Evolutionary conservation across 92 coral and sea anemone genomes (phyloP).

Genomic region (Epizoanthus fatuus): DNA sequence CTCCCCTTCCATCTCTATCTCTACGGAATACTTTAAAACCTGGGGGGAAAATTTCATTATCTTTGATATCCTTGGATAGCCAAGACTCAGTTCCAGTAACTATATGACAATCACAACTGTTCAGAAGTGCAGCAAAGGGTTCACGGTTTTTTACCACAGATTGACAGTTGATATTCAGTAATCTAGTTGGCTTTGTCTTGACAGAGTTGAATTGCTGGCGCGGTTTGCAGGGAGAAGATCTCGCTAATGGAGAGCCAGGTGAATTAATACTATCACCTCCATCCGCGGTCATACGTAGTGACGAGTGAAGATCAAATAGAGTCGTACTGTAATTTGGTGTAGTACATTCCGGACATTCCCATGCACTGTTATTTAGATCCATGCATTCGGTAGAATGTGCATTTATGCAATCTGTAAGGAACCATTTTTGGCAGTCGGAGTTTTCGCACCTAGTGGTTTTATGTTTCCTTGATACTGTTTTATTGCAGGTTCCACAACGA

Average conservation of each 20-base stretch:
- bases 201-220: neutral
- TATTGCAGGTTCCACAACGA: slow-evolving; percentile 31
- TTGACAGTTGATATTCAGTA: slow-evolving; percentile 24
- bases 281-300: neutral
- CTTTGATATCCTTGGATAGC: too few species aligned
- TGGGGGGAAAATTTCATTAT: too few species aligned
- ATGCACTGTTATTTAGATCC: neutral
- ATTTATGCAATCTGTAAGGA: neutral
- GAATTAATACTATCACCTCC: neutral
- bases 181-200: slow-evolving; percentile 11
- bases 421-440: slow-evolving; percentile 26
- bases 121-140: too few species aligned
- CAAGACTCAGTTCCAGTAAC: too few species aligned
- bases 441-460: slow-evolving; percentile 24
- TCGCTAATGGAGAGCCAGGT: too few species aligned
- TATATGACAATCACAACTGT: too few species aligned
- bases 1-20: too few species aligned
- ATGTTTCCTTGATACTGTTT: slow-evolving; percentile 17
- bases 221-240: slow-evolving; percentile 19
- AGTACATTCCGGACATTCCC: slow-evolving; percentile 22
- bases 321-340: slow-evolving; percentile 11
- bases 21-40: too few species aligned
- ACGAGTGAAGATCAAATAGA: slow-evolving; percentile 12
- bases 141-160: too few species aligned
- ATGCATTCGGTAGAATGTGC: neutral